Evolutionary conservation across 2,113 vertebrate species (phyloP), one percentile per base, ranked within the genome.

Genomic region (Casuarius casuarius): DNA sequence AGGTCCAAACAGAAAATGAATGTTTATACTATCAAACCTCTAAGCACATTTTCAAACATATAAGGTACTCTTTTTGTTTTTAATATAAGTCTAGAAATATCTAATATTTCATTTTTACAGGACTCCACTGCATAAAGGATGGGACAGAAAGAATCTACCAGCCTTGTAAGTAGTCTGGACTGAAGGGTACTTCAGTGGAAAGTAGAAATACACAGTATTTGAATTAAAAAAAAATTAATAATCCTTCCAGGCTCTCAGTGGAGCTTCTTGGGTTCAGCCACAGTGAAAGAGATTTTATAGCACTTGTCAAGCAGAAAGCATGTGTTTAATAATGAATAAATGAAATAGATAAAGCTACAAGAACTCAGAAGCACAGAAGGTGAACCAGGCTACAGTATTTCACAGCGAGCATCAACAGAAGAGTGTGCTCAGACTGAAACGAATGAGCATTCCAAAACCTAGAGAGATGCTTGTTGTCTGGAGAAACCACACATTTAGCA

Each of bases 291-390:
- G 75, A 91, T 95, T 97, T 96, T 92, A 91, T 40, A 94, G 82
- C 89, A 91, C 87, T 86, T 95, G 81, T 88, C 84, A 94, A 82
- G 76, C 83, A 96, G 90, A 91, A 96, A 88, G 82, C 20, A 77
- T 21, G 42, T 0, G 0, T 95, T 97, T 94, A 96, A 95, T 97
- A 97, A 96, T 93, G 82, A 95, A 95, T 94, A 97, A 96, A 94
- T 0, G 0, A 94, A 80, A 84, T 77, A 85, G 89, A 95, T 87
- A 91, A 92, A 97, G 91, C 96, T 77, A 86, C 82, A 80, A 71
- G 86, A 95, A 72, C 68, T 86, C 79, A 3, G 63, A 82, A 92
- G 84, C 95, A 91, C 74, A 95, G 87, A 97, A 91, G 89, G 94
- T 89, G 74, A 94, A 82, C 40, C 71, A 87, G 74, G 91, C 92